A percentile compares a stretch with the other conserved stretches of the same genome.
Evolutionary conservation across 2,797 vertebrate species (phyloP).

Genomic region (Oreochromis mossambicus): DNA sequence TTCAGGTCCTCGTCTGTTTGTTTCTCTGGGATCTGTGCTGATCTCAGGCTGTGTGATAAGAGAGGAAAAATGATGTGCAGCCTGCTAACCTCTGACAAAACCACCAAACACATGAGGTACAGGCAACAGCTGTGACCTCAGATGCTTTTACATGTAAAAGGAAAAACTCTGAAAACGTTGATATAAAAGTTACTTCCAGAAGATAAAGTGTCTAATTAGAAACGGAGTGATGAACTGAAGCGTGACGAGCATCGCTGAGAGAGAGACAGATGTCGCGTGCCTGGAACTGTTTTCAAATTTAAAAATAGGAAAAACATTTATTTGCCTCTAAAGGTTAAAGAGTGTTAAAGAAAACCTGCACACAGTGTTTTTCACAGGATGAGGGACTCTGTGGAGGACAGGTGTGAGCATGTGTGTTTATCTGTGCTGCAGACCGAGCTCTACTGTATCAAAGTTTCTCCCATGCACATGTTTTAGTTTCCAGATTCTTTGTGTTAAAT

Average conservation of each 20-base stretch:
- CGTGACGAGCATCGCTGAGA: no score
- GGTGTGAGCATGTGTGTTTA: no score
- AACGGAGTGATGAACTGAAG: no score
- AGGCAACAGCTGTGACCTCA: neutral
- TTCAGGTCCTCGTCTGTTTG: accelerated
- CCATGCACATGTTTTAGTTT: accelerated
- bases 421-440: no score
- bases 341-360: no score
- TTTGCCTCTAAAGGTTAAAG: no score
- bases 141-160: neutral
- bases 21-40: neutral
- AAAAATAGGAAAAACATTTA: no score
- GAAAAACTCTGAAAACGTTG: neutral
- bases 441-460: no score
- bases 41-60: neutral
- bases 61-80: neutral
- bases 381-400: no score
- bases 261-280: no score
- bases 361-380: no score
- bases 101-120: neutral
- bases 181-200: neutral
- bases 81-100: accelerated
- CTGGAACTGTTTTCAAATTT: no score
- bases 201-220: neutral
- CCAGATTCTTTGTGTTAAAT: neutral